Evolutionary conservation across 2,888 invertebrate species (phyloP), one percentile per base, ranked within the genome.

Genomic region (Nematopogon swammerdamellus): DNA sequence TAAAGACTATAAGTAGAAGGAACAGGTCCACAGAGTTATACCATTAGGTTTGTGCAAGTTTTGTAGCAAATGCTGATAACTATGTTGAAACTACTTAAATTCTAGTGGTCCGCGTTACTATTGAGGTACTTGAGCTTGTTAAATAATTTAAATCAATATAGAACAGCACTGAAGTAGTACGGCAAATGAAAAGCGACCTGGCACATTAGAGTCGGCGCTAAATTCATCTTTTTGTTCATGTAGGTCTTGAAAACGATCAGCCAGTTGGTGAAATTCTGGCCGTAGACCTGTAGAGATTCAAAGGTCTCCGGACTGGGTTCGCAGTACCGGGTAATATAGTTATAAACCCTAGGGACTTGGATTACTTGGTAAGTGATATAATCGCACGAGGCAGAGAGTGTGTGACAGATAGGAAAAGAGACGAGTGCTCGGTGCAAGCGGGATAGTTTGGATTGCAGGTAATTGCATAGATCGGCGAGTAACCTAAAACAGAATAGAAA

Each of bases 401-500:
- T 14, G 3, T 36, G 6, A 6, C n/a, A 14, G 14, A 36, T 6
- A 14, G 36, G 36, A 3, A 36, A 14, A 36, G 36, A 36, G 14
- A 36, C 4, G 14, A 36, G 36, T 8, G 36, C n/a, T 14, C 11
- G 58, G 62, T 49, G 52, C 19, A 50, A 19, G 1, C 18, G 60
- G 53, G 61, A 59, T 55, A 74, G 58, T 54, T 72, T 58, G 54
- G 64, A 64, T 59, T 70, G 70, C 59, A 79, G 56, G 58, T 64
- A 59, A 58, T 63, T 57, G 59, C 64, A 60, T 61, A 76, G 67
- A 59, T 73, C 68, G 72, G 63, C 63, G 74, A 74, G 68, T 62
- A 76, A 79, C 77, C 79, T 79, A 77, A 71, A 79, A 79, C 77
- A 76, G 74, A 64, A 68, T 68, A 44, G 52, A 52, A 54, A 53